Base-by-base conservation (phyloP, 1,140 invertebrate species). In the Cardiocondyla obscurior region DNA sequence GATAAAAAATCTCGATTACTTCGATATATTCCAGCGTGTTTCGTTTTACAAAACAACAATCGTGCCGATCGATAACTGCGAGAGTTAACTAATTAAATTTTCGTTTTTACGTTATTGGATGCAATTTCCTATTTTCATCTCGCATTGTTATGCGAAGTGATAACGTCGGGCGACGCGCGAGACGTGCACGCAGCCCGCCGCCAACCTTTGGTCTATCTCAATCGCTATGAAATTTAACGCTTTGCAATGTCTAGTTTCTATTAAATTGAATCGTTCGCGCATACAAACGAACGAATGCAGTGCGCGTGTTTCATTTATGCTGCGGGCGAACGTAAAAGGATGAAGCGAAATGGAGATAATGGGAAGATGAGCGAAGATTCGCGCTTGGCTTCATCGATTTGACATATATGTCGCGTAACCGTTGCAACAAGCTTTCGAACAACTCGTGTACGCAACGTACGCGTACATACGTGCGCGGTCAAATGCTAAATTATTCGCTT, bases 401-500 rank as follows among this genome's bases (percentile, higher is more conserved):
- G 42, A 28, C 14, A 67, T 67, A 67, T 67, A 49, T 42, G 55
- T 36, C 19, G 22, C 22, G 12, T 39, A 58, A 36, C 70, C 10
- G 14, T 49, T 33, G 30, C 2, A 53, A 67, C 39, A 67, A 67
- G 42, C 74, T 53, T 55, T 30, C n/a, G 25, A 42, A 69, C 49
- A 53, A n/a, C n/a, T 53, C 49, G 5, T 69, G n/a, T n/a, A n/a
- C n/a, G n/a, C n/a, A 14, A n/a, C n/a, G 33, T 57, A 10, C 33
- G 22, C 49, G 5, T n/a, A n/a, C 7, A 44, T 51, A 65, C 55
- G 30, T 14, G 60, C 62, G n/a, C 46, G 74, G 33, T 55, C 36
- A 3, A 62, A 76, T 62, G 39, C 10, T 49, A 44, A 64, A 79
- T 79, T 79, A 79, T 79, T 79, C 62, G 69, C 74, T 58, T 42